These are phyloP conservation scores for Propithecus deckenii DNA, from an alignment of 2,797 vertebrate species.

Conservation along the genomic window DNA sequence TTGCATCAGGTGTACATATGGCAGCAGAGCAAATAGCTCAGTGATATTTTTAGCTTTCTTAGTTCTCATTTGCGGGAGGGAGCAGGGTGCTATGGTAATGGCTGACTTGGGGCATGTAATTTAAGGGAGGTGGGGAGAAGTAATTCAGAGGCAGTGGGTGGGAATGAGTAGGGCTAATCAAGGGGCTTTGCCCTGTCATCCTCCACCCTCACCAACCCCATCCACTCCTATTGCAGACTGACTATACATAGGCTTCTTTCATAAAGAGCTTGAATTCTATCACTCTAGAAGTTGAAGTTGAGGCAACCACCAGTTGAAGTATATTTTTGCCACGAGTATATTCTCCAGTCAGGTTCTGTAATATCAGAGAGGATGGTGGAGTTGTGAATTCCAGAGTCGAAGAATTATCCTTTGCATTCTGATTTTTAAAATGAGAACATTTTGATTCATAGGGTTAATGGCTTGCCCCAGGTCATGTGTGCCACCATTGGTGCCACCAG, in stretches of 20 bases:
- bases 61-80: not conserved
- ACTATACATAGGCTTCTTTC: not conserved
- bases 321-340: not conserved
- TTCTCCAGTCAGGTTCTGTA: not conserved
- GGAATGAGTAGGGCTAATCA: fast-evolving
- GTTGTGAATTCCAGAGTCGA: not conserved
- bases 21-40: not conserved
- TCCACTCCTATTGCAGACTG: not conserved
- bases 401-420: not conserved
- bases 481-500: not conserved
- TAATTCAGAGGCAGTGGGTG: not conserved
- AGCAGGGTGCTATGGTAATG: not conserved
- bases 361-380: not conserved
- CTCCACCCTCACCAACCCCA: not conserved
- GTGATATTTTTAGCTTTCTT: constrained; percentile 27
- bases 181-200: not conserved
- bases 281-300: not conserved
- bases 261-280: not conserved
- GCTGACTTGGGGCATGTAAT: not conserved
- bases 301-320: not conserved
- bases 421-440: not conserved
- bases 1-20: fast-evolving
- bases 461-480: not conserved
- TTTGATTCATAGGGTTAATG: not conserved
- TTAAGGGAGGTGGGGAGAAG: not conserved